Evolutionary conservation across 2,888 invertebrate species (phyloP).

Genomic region (Electrophaes corylata): DNA sequence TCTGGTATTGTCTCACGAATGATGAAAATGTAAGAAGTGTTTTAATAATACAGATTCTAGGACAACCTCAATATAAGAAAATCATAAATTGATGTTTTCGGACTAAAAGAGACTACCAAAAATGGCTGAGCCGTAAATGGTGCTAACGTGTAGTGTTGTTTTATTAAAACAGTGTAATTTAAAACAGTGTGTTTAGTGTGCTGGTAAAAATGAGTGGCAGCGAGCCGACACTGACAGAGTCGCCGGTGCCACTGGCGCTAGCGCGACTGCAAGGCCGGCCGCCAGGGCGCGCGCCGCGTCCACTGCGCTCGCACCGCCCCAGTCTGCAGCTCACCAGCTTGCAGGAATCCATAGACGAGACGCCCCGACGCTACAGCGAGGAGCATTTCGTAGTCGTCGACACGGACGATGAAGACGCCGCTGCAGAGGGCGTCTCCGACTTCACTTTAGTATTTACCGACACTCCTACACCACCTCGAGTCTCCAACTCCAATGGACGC

Average conservation of each 20-base stretch:
- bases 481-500: constrained; percentile 66
- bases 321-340: constrained; percentile 77
- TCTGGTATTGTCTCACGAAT: constrained; percentile 49
- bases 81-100: constrained; percentile 46
- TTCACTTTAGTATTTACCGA: constrained; percentile 50
- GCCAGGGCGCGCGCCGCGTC: constrained; percentile 62
- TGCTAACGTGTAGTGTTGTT: constrained; percentile 51
- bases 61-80: constrained; percentile 37
- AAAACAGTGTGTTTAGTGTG: no score
- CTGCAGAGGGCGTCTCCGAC: constrained; percentile 71
- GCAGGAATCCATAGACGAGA: constrained; percentile 74
- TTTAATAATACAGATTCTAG: neutral
- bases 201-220: constrained; percentile 66
- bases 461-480: constrained; percentile 54
- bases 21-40: neutral
- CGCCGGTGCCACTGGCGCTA: constrained; percentile 78
- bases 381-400: constrained; percentile 61
- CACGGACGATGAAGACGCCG: constrained; percentile 70
- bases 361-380: constrained; percentile 72
- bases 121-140: constrained; percentile 67
- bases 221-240: constrained; percentile 77
- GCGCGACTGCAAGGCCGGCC: constrained; percentile 69
- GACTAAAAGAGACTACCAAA: constrained; percentile 46
- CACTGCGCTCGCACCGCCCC: constrained; percentile 68
- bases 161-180: constrained; percentile 53